Evolutionary conservation across 1,140 invertebrate genomes (phyloP).

Genomic region (Cyphomyrmex costatus): DNA sequence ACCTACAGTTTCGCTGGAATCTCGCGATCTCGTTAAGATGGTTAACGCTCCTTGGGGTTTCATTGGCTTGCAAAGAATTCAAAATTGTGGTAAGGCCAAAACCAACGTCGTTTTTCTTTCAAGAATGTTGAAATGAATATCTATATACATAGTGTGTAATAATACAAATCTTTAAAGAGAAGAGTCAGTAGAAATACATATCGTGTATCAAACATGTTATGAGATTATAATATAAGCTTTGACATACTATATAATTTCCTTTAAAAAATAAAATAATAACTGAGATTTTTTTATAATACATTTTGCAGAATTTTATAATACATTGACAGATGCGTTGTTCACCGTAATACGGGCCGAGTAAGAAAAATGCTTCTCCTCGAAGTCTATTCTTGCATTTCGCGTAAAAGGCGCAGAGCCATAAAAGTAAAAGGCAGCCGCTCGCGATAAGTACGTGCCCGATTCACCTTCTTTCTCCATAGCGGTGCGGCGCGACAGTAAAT

Average conservation of each 20-base stretch:
- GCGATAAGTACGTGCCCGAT: conserved; percentile 36
- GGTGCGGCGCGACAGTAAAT: conserved; percentile 18
- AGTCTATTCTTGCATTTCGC: conserved; percentile 41
- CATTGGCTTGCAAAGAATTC: conserved; percentile 19
- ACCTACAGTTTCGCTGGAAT: conserved; percentile 10
- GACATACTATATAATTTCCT: background rate
- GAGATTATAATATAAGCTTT: background rate
- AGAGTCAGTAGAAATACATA: background rate
- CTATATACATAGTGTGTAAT: too few relatives aligned
- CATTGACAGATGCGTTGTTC: conserved; percentile 15
- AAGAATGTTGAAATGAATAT: background rate
- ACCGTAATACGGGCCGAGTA: background rate
- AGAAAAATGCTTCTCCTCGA: conserved; percentile 22
- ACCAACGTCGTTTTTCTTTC: background rate
- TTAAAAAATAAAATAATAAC: background rate
- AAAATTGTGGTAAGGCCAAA: background rate
- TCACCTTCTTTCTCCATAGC: conserved; percentile 1
- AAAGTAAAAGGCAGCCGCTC: conserved; percentile 45
- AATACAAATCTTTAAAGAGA: background rate
- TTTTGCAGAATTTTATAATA: too few relatives aligned
- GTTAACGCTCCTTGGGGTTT: conserved; percentile 29
- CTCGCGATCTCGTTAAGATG: conserved; percentile 20
- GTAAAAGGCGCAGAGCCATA: conserved; percentile 32
- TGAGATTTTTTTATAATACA: too few relatives aligned
- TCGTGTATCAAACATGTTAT: background rate